Evolutionary conservation across 2,113 vertebrate genomes (phyloP), one percentile per base, ranked within the genome.

Genomic region (Entosphenus tridentatus): DNA sequence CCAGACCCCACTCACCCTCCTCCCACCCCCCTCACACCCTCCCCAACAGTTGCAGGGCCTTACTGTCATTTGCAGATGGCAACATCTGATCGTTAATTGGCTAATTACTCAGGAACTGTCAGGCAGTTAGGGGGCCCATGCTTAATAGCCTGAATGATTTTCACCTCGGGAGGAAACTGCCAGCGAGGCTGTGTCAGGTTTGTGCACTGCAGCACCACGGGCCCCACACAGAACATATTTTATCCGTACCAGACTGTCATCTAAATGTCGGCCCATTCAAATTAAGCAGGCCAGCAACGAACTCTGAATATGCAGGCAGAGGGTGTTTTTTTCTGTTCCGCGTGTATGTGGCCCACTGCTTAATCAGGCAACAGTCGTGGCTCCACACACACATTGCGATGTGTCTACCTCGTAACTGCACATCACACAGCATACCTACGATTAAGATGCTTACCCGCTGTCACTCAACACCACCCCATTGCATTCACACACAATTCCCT

Each of bases 121-220:
- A 65, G 62, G 62, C 62, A 65, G 62, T 65, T 65, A 65, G 21
- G 39, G 39, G 62, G 62, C 62, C 62, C n/a, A 65, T 65, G 62
- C 62, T 65, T 65, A 65, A 65, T 65, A 65, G 62, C 62, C 62
- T 65, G 62, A 65, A 65, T 65, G 62, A 65, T 65, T 65, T 65
- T 65, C 62, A 65, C 62, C 62, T 65, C n/a, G 21, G 62, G 62
- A 65, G 21, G 62, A 21, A 10, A 21, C n/a, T n/a, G 21, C n/a
- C 21, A 21, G n/a, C 21, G 62, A 16, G 62, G 21, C 21, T n/a
- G 62, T 65, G 62, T 65, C 62, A 65, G 62, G 62, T 65, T n/a
- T 10, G 62, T n/a, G 62, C n/a, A 65, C n/a, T 21, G 21, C 62
- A n/a, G 21, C n/a, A 65, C n/a, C n/a, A 65, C n/a, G 62, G 62